Percentiles rank a stretch among this genome's conserved stretches.
phyloP scores from a whole-genome alignment of 2,797 vertebrate genomes.

The Eidolon dupreanum region DNA sequence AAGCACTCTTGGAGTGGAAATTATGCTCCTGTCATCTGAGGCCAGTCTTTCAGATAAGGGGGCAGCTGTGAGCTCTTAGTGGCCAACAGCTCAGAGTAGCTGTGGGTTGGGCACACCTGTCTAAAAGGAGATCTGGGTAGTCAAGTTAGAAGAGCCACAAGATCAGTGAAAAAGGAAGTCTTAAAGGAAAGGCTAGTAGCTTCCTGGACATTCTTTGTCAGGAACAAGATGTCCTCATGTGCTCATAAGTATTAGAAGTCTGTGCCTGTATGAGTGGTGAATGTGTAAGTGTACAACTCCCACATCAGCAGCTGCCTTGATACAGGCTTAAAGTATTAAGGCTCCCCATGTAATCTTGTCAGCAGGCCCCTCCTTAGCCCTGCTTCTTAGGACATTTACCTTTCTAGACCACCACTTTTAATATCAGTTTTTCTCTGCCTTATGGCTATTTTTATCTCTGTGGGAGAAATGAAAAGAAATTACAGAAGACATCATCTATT shows the following conservation, averaged over 20 bases:
- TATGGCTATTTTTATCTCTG: background rate
- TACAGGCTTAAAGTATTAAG: background rate
- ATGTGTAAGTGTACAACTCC: background rate
- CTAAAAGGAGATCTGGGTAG: background rate
- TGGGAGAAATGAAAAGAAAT: conserved; percentile 18
- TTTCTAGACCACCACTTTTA: conserved; percentile 31
- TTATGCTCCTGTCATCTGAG: background rate
- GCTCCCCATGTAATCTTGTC: background rate
- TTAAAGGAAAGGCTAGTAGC: background rate
- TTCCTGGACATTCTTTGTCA: background rate
- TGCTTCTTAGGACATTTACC: background rate
- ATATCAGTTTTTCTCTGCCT: background rate
- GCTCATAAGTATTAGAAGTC: background rate
- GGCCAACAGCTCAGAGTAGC: background rate
- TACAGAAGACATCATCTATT: background rate
- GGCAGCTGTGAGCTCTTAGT: background rate
- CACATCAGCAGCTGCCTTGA: background rate
- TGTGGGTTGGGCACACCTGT: background rate
- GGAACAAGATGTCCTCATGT: background rate
- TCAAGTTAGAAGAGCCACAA: background rate
- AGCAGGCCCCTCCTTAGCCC: background rate
- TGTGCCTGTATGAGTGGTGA: background rate
- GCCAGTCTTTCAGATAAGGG: background rate
- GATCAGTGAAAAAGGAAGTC: background rate
- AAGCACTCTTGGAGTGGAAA: background rate